Conservation (phyloP, 2,888 invertebrate species). For the Gandaritis pyraliata region DNA sequence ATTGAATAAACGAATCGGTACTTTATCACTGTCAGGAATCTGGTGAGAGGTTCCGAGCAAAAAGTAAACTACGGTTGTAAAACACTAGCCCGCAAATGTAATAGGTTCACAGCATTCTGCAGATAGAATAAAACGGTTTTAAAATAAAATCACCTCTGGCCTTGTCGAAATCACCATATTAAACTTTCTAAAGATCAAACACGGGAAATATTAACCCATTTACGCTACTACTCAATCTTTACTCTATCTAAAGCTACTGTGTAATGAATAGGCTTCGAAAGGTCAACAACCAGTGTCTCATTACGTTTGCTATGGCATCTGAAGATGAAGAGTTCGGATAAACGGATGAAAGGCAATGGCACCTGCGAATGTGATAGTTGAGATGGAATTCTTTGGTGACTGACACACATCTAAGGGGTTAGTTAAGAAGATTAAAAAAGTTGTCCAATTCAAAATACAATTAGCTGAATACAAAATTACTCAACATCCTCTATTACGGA, state of each 20-base stretch:
- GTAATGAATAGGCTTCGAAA: constrained; percentile 51
- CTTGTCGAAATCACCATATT: constrained; percentile 3
- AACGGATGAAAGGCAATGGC: constrained; percentile 33
- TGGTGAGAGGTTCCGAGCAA: constrained; percentile 39
- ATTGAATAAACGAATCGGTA: constrained; percentile 59
- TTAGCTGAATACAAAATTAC: constrained; percentile 26
- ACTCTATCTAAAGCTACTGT: constrained; percentile 36
- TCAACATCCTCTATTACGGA: constrained; percentile 22
- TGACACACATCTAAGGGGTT: not conserved
- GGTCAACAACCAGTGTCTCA: constrained; percentile 67
- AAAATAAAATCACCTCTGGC: constrained; percentile 8
- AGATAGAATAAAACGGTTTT: constrained; percentile 5
- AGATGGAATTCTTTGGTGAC: constrained; percentile 43
- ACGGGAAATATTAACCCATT: constrained; percentile 42
- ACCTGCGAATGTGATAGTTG: constrained; percentile 42
- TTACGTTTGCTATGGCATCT: constrained; percentile 51
- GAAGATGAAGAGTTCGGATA: constrained; percentile 44
- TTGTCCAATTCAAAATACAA: constrained; percentile 14
- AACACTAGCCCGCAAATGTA: constrained; percentile 10
- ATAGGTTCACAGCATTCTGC: not conserved
- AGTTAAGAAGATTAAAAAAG: constrained; percentile 24
- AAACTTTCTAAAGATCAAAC: constrained; percentile 29
- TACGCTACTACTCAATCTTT: too few species aligned
- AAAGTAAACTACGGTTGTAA: constrained; percentile 25
- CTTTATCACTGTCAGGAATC: constrained; percentile 53